Base-by-base conservation (phyloP, 2,888 invertebrate species). In the Agonopterix subpropinquella region DNA sequence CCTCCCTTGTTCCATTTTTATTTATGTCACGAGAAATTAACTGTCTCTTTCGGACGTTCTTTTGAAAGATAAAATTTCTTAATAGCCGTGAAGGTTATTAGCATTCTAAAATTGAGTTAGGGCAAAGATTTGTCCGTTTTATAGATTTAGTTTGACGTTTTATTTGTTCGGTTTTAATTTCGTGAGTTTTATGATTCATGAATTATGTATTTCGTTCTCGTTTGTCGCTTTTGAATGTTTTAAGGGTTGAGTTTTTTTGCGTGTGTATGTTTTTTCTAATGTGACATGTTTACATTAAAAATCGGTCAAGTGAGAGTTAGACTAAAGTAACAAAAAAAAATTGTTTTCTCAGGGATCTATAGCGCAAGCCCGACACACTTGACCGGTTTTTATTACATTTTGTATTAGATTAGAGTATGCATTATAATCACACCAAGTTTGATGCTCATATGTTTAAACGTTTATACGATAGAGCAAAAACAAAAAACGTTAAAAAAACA, bases 1-100 rank as follows among this genome's bases (percentile, higher is more conserved):
- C 62, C 62, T 52, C 59, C 49, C 70, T 66, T 64, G 66, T 70
- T 73, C 66, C 73, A 67, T 72, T 81, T 79, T 83, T 86, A 86
- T 87, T 87, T 86, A 84, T 83, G 86, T 85, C 86, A 77, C 73
- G 56, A 79, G 74, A 81, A 81, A 86, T 86, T 85, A 84, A 84
- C 81, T 79, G 78, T 73, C 75, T 65, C 64, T 69, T 66, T 69
- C 56, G 65, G 57, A 73, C 66, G 69, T 63, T 28, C 61, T 67
- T 67, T 66, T 62, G 62, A 67, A 69, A 72, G 73, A 77, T 80
- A 74, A 74, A 77, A 81, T 77, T 77, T 72, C 72, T 73, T 80
- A 77, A 77, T 75, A 73, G 76, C 55, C 55, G 53, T 53, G 57
- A 52, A 54, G 63, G 64, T 68, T 70, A 70, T 70, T 71, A 66